Evolutionary conservation across 2,113 vertebrate species (phyloP).

Genomic region (Corythornis cristatus): DNA sequence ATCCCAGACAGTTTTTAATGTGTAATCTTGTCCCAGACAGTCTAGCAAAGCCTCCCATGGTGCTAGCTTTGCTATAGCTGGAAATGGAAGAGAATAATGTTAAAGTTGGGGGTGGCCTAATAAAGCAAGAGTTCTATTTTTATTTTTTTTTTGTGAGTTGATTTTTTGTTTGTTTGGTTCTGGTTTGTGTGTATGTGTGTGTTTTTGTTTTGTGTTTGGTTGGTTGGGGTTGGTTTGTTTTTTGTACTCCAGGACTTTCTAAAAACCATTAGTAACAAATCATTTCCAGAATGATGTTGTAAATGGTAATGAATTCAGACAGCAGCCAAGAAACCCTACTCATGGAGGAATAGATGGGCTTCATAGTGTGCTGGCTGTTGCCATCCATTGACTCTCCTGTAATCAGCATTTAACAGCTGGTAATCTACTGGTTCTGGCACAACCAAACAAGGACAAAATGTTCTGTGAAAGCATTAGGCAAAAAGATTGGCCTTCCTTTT

Average conservation of each 20-base stretch:
- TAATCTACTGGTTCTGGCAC: neutral
- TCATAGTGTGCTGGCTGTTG: neutral
- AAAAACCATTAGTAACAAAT: neutral
- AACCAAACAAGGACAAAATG: neutral
- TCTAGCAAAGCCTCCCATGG: neutral
- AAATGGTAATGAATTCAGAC: neutral
- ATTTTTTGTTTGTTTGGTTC: no score
- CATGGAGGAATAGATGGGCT: neutral
- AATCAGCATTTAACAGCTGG: neutral
- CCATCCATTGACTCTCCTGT: neutral
- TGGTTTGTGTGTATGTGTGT: no score
- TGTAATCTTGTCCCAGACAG: neutral
- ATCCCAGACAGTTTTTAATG: neutral
- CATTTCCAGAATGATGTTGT: neutral
- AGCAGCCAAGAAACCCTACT: neutral
- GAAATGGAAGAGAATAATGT: neutral
- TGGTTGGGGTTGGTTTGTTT: neutral
- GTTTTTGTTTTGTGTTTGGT: no score
- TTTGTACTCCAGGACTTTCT: neutral
- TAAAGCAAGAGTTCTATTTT: neutral
- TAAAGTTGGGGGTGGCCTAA: neutral
- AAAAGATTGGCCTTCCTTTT: neutral
- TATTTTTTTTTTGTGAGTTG: neutral
- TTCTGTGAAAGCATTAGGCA: neutral
- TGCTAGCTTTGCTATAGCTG: neutral